These are phyloP conservation scores for Maniola hyperantus DNA, from an alignment of 2,888 invertebrate genomes.

Conservation along the genomic window DNA sequence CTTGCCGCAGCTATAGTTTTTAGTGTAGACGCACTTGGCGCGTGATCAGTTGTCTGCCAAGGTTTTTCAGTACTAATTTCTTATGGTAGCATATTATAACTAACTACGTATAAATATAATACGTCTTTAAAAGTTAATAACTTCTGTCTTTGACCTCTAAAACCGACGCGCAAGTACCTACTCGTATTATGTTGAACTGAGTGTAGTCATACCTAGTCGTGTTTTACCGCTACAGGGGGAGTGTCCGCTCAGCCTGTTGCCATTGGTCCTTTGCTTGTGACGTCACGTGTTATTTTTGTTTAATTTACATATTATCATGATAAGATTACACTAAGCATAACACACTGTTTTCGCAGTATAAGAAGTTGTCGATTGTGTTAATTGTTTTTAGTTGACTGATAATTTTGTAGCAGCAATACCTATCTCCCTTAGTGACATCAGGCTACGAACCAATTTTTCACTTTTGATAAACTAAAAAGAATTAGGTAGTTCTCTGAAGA, in stretches of 20 bases:
- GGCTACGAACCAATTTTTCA: not conserved
- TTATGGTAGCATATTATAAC: not conserved
- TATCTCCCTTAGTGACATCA: conserved; percentile 14
- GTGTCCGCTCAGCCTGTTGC: conserved; percentile 55
- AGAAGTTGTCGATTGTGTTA: conserved; percentile 48
- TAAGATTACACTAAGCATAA: conserved; percentile 54
- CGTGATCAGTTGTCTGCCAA: conserved; percentile 32
- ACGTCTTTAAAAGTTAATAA: conserved; percentile 19
- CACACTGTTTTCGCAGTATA: conserved; percentile 53
- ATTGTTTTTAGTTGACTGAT: conserved; percentile 43
- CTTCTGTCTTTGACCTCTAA: conserved; percentile 63
- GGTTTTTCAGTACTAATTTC: conserved; percentile 5
- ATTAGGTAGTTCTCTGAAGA: conserved; percentile 37
- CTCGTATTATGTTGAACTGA: not conserved
- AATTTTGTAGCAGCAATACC: conserved; percentile 44
- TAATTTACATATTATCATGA: conserved; percentile 61
- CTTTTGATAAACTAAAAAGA: not conserved
- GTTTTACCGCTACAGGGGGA: conserved; percentile 52
- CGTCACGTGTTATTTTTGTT: conserved; percentile 70
- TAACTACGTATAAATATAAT: conserved; percentile 5
- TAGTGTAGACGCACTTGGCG: conserved; percentile 27
- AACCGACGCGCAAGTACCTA: not conserved
- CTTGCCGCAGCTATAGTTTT: not conserved
- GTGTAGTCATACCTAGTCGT: conserved; percentile 13
- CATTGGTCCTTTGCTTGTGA: conserved; percentile 63